Evolutionary conservation across 2,888 invertebrate genomes (phyloP), one percentile per base, ranked within the genome.

Genomic region (Drosophila mulleri): DNA sequence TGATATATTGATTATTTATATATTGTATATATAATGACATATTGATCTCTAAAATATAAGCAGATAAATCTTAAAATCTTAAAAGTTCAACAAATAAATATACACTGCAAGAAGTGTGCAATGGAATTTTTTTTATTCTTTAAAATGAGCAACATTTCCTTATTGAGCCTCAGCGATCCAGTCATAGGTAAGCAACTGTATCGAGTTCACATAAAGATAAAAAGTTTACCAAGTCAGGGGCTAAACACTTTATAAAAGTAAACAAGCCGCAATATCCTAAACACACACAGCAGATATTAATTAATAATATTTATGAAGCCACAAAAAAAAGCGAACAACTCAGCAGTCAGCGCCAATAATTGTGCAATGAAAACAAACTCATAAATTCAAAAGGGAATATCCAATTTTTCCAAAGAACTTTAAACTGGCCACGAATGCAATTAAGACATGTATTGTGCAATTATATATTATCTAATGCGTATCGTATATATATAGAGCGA

Each of bases 331-430:
- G 3, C 32, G 2, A 32, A 32, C 32, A 11, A 2, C 32, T 32
- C 32, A 2, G 32, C 32, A 11, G 8, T 23, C 3, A 39, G 16
- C 4, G 32, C 16, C 32, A 35, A 56, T 48, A 42, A 29, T 50
- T 39, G 11, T 11, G 6, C 26, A 18, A 41, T 64, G 37, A 48
- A 64, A 84, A 82, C 41, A 80, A 54, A 39, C 11, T 53, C 63
- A 72, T 82, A 80, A 69, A 84, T 50, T 5, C n/a, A 8, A 35
- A 20, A 23, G 37, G 42, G 41, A 54, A 59, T 60, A 42, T 47
- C 60, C 58, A 41, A 23, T 29, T 23, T 29, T 14, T 11, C 14
- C 20, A 11, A n/a, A 29, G 32, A 29, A 53, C 50, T 67, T 54
- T 50, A 32, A n/a, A 29, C 45, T 59, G 50, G n/a, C 44, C 58